Conservation (phyloP, 2,113 vertebrate species). For the Odobenus rosmarus region DNA sequence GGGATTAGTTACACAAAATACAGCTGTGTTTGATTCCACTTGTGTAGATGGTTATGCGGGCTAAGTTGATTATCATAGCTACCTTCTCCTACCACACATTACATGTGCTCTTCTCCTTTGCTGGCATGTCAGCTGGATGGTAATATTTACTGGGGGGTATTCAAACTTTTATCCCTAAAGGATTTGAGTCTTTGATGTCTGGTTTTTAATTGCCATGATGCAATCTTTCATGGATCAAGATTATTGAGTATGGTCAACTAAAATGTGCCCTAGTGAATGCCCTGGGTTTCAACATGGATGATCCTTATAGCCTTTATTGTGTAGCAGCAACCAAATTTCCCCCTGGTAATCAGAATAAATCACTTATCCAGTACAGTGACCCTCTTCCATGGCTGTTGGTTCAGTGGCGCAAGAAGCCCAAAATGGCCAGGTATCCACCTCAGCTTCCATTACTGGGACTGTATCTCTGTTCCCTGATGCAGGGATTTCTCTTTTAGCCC, state of each 20-base stretch:
- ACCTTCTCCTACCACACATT: background rate
- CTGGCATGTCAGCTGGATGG: background rate
- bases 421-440: background rate
- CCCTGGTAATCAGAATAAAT: background rate
- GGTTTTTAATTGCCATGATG: background rate
- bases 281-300: background rate
- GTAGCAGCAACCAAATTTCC: background rate
- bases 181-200: background rate
- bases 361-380: background rate
- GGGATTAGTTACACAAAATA: background rate
- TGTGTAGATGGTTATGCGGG: background rate
- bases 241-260: slow-evolving; percentile 19
- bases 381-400: background rate
- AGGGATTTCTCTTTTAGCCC: background rate
- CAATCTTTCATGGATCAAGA: background rate
- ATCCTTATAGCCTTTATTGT: background rate
- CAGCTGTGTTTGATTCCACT: background rate
- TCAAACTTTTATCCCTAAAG: background rate
- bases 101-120: background rate
- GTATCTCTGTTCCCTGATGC: background rate
- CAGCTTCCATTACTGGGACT: background rate
- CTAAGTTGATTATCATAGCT: background rate
- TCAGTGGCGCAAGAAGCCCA: background rate
- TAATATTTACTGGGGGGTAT: background rate
- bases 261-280: background rate